A percentile compares a stretch with the other conserved stretches of the same genome.
phyloP scores from a whole-genome alignment of 2,113 vertebrate species.

The Rhagologus leucostigma region DNA sequence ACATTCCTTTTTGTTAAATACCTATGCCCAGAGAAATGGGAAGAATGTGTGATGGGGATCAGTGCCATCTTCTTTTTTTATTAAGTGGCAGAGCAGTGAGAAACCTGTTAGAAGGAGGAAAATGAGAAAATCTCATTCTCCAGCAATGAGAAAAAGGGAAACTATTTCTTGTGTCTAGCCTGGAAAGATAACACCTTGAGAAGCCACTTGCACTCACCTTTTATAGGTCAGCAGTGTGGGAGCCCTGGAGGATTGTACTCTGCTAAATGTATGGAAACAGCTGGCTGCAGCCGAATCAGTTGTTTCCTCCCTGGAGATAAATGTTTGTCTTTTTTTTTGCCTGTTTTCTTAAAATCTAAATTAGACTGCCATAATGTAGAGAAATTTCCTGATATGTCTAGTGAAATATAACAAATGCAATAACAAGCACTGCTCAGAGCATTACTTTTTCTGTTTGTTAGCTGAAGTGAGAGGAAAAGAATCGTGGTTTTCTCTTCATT shows the following conservation, averaged over 20 bases:
- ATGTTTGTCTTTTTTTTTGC: not conserved
- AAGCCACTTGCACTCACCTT: slow-evolving; percentile 14
- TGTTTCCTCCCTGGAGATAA: slow-evolving; percentile 42
- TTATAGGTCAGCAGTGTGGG: slow-evolving; percentile 1
- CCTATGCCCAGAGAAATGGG: slow-evolving; percentile 3
- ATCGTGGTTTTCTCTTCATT: not conserved
- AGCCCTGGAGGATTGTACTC: slow-evolving; percentile 16
- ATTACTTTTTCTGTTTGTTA: not conserved
- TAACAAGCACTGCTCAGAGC: not conserved
- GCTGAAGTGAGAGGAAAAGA: not conserved
- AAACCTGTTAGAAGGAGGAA: not conserved
- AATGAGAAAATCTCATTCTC: not conserved
- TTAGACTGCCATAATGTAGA: not conserved
- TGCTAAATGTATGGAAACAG: slow-evolving; percentile 47
- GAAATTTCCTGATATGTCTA: not conserved
- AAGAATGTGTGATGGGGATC: not conserved
- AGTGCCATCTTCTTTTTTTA: not conserved
- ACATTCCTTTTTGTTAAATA: slow-evolving; percentile 31
- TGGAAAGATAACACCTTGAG: not conserved
- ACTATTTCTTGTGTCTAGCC: not conserved
- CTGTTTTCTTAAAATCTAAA: not conserved
- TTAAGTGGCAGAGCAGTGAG: not conserved
- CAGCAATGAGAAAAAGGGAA: not conserved
- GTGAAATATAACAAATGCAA: not conserved
- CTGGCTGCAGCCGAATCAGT: slow-evolving; percentile 51